phyloP scores from a whole-genome alignment of 2,797 vertebrate genomes.

The Amblyopsis hoosieri region DNA sequence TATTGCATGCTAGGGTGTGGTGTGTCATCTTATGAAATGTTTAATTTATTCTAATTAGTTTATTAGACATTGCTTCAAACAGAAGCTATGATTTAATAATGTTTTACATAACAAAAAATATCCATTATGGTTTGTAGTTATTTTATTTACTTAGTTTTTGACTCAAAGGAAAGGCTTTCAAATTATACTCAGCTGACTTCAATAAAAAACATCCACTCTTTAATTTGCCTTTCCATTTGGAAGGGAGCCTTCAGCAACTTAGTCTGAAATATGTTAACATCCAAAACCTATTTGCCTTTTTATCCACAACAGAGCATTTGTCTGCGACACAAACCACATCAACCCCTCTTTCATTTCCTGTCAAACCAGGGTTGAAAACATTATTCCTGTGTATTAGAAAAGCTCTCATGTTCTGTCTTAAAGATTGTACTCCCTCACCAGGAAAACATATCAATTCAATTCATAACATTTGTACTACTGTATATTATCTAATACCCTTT shows the following conservation, averaged over 20 bases:
- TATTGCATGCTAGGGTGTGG: too few species aligned
- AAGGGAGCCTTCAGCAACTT: not conserved
- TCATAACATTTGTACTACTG: not conserved
- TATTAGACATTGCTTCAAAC: too few species aligned
- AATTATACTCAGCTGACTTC: not conserved
- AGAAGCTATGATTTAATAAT: too few species aligned
- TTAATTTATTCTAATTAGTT: too few species aligned
- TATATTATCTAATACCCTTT: not conserved
- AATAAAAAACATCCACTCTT: not conserved
- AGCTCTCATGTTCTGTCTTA: not conserved
- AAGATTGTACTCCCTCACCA: not conserved
- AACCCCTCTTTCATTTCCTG: not conserved
- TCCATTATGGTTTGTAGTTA: not conserved
- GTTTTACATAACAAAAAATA: not conserved
- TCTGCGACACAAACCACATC: not conserved
- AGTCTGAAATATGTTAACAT: not conserved
- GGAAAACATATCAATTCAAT: not conserved
- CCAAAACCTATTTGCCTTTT: conserved; percentile 6
- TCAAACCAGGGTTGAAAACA: not conserved
- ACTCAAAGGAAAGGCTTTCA: not conserved
- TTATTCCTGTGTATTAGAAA: not conserved
- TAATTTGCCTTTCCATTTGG: conserved; percentile 1
- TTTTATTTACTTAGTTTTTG: conserved; percentile 2
- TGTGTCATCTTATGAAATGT: too few species aligned
- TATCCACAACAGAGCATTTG: not conserved